Conservation (phyloP, 2,797 vertebrate genomes). For the Lagorchestes hirsutus region DNA sequence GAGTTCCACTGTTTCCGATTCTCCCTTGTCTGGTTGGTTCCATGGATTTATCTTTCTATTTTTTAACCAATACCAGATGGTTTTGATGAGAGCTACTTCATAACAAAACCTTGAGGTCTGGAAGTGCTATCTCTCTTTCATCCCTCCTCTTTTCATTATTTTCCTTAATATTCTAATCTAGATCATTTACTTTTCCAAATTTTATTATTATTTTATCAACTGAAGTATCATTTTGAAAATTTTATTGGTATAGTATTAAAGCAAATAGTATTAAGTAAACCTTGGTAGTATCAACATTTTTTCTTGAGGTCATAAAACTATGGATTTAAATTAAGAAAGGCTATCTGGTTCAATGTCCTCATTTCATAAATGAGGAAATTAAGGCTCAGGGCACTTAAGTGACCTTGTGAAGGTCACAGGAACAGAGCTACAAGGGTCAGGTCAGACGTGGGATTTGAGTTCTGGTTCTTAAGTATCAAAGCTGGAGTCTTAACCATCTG, state of each 20-base stretch:
- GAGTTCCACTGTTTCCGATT: background rate
- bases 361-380: background rate
- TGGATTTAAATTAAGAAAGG: background rate
- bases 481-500: background rate
- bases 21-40: background rate
- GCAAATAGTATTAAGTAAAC: background rate
- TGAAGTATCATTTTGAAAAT: background rate
- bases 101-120: background rate
- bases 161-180: background rate
- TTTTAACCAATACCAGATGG: background rate
- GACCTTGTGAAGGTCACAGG: background rate
- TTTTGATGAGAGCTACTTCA: background rate
- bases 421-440: background rate
- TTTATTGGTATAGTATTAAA: background rate
- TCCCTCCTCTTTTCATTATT: background rate
- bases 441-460: background rate
- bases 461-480: background rate
- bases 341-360: background rate
- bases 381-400: background rate
- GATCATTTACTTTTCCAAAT: background rate
- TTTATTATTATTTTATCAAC: background rate
- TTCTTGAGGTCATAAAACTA: background rate
- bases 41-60: background rate
- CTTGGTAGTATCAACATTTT: background rate
- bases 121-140: background rate